Evolutionary conservation across 2,888 invertebrate genomes (phyloP), one percentile per base, ranked within the genome.

Genomic region (Galerucella pusilla): DNA sequence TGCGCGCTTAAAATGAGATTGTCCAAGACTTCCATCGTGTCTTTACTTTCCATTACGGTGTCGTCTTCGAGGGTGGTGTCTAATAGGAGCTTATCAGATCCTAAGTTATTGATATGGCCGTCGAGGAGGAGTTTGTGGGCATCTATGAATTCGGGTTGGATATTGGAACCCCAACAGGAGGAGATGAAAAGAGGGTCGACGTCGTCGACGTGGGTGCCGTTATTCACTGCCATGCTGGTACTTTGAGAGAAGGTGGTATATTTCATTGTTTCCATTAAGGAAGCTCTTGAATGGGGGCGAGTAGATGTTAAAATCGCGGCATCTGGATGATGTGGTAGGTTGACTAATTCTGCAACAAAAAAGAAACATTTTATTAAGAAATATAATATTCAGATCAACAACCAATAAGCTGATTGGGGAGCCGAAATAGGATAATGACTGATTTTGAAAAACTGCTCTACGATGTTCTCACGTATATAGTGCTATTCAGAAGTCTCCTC

Each of bases 101-200:
- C 90, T 78, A 88, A 80, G 78, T 87, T 87, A 74, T 82, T 86
- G 80, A 86, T 90, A 85, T 89, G 89, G 87, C 91, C 90, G 85
- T 93, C 90, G 73, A 91, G 85, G 75, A 90, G 87, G 78, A 91
- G 83, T 83, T 90, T 90, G 66, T 83, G 82, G 60, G 89, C 89
- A 81, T 91, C 90, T 79, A 90, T 88, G 83, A 89, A 88, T 79
- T 90, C 90, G 82, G 76, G 59, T 80, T 88, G 89, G 12, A 84
- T 87, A 85, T 84, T 88, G 80, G 86, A 85, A 81, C 85, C 88
- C 94, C 94, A 94, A 89, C 93, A 93, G 79, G 92, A 90, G 84
- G 92, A 91, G 87, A 92, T 92, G 86, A 94, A 90, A 82, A 94
- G 89, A 85, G 93, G 92, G 88, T 94, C 94, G 84, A 92, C 91